Conservation (phyloP, 2,797 vertebrate species). For the Anas acuta region DNA sequence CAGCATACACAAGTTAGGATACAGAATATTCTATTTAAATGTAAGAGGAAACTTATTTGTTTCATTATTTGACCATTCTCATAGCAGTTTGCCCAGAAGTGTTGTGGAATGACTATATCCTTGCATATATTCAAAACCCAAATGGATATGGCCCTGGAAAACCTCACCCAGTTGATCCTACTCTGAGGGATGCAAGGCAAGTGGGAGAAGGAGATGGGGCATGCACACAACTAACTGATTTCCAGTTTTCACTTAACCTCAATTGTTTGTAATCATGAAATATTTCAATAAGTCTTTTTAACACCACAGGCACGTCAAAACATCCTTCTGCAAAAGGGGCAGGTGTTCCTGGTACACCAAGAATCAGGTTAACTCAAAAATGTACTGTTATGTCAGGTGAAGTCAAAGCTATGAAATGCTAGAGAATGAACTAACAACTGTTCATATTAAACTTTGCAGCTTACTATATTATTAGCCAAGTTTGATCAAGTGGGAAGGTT, state of each 20-base stretch:
- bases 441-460: not conserved
- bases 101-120: not conserved
- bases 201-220: not conserved
- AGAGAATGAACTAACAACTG: not conserved
- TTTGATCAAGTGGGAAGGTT: not conserved
- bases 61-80: too few species aligned
- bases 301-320: not conserved
- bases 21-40: not conserved
- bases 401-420: not conserved
- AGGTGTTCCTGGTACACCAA: not conserved
- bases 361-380: not conserved
- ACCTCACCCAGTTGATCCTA: not conserved
- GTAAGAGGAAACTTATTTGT: fast-evolving
- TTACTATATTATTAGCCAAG: not conserved
- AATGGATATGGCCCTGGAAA: not conserved
- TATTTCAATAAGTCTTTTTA: not conserved
- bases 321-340: not conserved
- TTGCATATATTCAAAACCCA: not conserved
- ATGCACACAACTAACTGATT: not conserved
- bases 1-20: not conserved
- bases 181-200: not conserved
- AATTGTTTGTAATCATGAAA: not conserved
- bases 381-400: not conserved
- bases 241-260: not conserved
- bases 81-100: not conserved